Percentiles rank a stretch among this genome's conserved stretches.
phyloP scores from a whole-genome alignment of 2,888 invertebrate species.

The Tuta absoluta region DNA sequence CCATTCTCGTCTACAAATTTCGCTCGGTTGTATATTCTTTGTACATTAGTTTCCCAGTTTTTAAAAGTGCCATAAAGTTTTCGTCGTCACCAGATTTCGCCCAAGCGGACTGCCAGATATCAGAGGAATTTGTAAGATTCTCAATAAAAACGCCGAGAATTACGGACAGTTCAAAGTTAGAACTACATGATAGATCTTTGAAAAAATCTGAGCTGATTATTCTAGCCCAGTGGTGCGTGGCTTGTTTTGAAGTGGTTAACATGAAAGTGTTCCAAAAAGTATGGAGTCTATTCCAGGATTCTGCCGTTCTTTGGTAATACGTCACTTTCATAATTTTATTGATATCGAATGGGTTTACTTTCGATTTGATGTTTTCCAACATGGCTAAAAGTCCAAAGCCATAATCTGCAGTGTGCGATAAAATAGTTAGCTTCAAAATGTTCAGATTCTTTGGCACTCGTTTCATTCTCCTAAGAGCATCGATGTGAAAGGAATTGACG shows the following conservation, averaged over 20 bases:
- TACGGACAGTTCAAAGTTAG: conserved; percentile 35
- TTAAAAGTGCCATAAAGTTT: conserved; percentile 19
- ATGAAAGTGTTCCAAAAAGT: conserved; percentile 31
- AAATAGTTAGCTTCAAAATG: conserved; percentile 33
- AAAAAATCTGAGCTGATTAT: conserved; percentile 35
- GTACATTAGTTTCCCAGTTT: conserved; percentile 22
- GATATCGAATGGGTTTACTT: not conserved
- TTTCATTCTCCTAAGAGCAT: not conserved
- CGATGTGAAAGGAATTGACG: conserved; percentile 31
- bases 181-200: conserved; percentile 33
- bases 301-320: conserved; percentile 31
- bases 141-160: conserved; percentile 36
- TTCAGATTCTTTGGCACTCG: conserved; percentile 21
- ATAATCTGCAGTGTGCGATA: conserved; percentile 35
- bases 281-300: conserved; percentile 31
- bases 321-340: conserved; percentile 25
- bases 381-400: conserved; percentile 37
- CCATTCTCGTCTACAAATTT: too few relatives aligned
- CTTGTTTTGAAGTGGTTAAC: not conserved
- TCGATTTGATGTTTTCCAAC: conserved; percentile 29
- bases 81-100: conserved; percentile 21
- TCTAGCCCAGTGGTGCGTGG: conserved; percentile 38
- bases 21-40: not conserved
- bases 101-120: conserved; percentile 38
- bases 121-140: conserved; percentile 21